Conservation (phyloP, 2,888 invertebrate species). For the Sphinx pinastri region DNA sequence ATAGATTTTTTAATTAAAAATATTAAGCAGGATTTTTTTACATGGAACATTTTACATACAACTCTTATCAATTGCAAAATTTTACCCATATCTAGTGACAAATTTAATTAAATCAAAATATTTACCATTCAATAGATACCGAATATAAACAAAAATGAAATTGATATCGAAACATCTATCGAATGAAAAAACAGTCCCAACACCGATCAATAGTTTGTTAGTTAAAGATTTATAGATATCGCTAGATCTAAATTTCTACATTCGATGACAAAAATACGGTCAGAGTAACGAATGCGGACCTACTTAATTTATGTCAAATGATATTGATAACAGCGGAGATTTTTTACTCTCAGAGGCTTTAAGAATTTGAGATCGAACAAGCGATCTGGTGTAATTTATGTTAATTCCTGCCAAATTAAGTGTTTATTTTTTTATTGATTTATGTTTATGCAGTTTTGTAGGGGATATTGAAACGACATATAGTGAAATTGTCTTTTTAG, state of each 20-base stretch:
- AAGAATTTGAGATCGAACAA: constrained; percentile 39
- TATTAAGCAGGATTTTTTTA: too few species aligned
- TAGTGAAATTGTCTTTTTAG: too few species aligned
- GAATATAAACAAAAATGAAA: background rate
- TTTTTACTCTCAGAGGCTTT: constrained; percentile 52
- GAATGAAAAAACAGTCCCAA: constrained; percentile 2
- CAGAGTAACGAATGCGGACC: constrained; percentile 61
- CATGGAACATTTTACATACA: too few species aligned
- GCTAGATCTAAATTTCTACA: constrained; percentile 47
- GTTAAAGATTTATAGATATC: constrained; percentile 44
- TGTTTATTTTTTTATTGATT: constrained; percentile 41
- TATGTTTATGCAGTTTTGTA: background rate
- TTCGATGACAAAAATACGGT: constrained; percentile 61
- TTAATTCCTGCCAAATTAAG: constrained; percentile 53
- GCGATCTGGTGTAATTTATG: constrained; percentile 60
- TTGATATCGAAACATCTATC: background rate
- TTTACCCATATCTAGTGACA: too few species aligned
- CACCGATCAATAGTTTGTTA: constrained; percentile 16
- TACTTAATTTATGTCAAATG: constrained; percentile 63
- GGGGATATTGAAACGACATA: too few species aligned
- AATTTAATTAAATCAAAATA: too few species aligned
- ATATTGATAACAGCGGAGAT: constrained; percentile 68
- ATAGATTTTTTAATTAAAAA: too few species aligned
- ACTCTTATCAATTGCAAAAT: too few species aligned
- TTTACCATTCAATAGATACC: background rate